Evolutionary conservation across 2,888 invertebrate species (phyloP).

Genomic region (Heliconius hortense): DNA sequence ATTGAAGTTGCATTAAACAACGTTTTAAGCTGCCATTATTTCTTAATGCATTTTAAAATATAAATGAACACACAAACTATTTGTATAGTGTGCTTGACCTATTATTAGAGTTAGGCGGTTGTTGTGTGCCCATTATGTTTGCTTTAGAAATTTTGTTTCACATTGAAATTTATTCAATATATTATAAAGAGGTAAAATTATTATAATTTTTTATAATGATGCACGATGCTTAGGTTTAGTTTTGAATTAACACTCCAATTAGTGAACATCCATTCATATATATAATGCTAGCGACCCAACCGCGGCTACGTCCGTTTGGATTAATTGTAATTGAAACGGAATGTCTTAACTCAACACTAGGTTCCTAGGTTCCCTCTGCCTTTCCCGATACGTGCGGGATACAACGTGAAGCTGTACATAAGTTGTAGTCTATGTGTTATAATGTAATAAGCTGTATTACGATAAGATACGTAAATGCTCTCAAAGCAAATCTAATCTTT

Average conservation of each 20-base stretch:
- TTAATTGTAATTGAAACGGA: too few species aligned
- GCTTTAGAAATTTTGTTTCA: constrained; percentile 15
- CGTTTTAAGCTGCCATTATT: constrained; percentile 32
- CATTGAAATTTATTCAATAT: neutral
- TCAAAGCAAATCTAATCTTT: neutral
- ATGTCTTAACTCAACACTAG: too few species aligned
- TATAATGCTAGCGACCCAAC: neutral
- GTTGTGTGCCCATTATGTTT: neutral
- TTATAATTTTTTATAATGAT: neutral
- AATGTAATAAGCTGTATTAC: too few species aligned
- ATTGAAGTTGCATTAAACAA: constrained; percentile 49
- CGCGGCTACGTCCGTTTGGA: neutral
- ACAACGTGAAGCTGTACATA: too few species aligned
- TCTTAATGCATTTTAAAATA: constrained; percentile 33
- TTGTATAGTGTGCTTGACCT: constrained; percentile 26
- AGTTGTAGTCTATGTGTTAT: too few species aligned
- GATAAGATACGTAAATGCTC: neutral
- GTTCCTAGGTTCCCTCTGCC: too few species aligned
- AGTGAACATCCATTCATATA: neutral
- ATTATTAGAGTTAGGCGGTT: constrained; percentile 19
- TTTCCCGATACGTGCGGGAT: too few species aligned
- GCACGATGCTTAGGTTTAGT: neutral
- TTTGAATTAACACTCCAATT: neutral
- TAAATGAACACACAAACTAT: constrained; percentile 27
- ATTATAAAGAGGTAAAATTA: neutral